Evolutionary conservation across 2,797 vertebrate genomes (phyloP).

Genomic region (Cetoscarus ocellatus): DNA sequence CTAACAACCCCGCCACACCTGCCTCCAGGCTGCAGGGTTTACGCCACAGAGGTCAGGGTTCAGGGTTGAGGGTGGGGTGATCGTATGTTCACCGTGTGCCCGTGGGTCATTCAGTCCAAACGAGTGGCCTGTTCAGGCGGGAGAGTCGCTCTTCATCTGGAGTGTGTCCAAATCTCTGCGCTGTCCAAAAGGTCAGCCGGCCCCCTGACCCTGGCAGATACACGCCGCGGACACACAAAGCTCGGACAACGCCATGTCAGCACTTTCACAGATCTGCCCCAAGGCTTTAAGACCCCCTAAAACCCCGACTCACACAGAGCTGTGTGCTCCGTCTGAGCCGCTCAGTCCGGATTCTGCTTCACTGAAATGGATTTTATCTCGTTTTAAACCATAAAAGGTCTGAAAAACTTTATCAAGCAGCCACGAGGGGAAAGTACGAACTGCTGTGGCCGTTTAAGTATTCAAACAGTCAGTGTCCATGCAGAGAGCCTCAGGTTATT

Average conservation of each 20-base stretch:
- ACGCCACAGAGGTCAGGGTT: conserved; percentile 9
- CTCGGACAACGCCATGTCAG: conserved; percentile 58
- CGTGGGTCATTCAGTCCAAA: conserved; percentile 44
- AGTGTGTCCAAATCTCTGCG: conserved; percentile 48
- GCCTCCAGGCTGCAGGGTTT: conserved; percentile 6
- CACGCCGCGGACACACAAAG: conserved; percentile 36
- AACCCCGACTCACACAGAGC: background rate
- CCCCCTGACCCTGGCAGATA: conserved; percentile 21
- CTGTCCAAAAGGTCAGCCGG: conserved; percentile 57
- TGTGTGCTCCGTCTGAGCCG: no score
- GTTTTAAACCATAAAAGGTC: no score
- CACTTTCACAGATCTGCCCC: conserved; percentile 54
- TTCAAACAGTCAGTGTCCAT: no score
- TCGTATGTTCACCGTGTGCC: conserved; percentile 46
- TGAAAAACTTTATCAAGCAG: no score
- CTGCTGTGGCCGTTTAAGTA: no score
- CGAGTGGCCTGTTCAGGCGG: no score
- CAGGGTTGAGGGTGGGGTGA: conserved; percentile 3
- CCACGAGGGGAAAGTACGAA: no score
- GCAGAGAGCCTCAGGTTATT: no score
- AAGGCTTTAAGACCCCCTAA: conserved; percentile 4
- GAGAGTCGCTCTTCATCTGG: conserved; percentile 46
- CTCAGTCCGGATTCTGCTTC: background rate
- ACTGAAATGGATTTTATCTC: background rate
- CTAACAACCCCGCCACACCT: background rate